Evolutionary conservation across 92 coral and sea anemone genomes (phyloP).

Genomic region (Phymanthus crucifer): DNA sequence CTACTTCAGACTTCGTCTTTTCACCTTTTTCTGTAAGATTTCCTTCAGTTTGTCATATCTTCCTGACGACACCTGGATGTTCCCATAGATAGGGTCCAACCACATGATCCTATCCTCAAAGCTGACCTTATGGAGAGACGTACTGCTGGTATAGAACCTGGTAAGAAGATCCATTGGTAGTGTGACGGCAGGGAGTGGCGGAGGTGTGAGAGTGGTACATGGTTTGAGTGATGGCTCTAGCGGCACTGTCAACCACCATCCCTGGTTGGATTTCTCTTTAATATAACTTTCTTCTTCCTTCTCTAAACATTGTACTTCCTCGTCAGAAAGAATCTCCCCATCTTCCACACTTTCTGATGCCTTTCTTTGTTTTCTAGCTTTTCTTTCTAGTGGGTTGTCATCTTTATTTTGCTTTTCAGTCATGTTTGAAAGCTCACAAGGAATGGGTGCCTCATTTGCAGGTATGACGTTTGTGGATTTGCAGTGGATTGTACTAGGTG

Average conservation of each 20-base stretch:
- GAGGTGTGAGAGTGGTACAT: conserved; percentile 60
- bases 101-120: conserved; percentile 92
- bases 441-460: conserved; percentile 10
- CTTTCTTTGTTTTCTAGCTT: conserved; percentile 15
- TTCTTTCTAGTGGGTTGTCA: not conserved
- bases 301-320: conserved; percentile 34
- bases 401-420: not conserved
- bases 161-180: conserved; percentile 90
- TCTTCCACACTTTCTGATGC: conserved; percentile 43
- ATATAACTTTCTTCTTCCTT: conserved; percentile 14
- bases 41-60: conserved; percentile 85
- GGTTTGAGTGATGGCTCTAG: conserved; percentile 39
- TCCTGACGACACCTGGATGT: conserved; percentile 89
- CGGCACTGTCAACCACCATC: conserved; percentile 93
- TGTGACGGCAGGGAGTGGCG: conserved; percentile 78
- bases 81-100: conserved; percentile 97
- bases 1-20: conserved; percentile 6
- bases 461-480: not conserved
- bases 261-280: conserved; percentile 42
- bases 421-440: conserved; percentile 13
- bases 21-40: conserved; percentile 63
- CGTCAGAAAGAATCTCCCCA: conserved; percentile 49
- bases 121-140: conserved; percentile 74
- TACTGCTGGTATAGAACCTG: conserved; percentile 82
- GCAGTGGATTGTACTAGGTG: not conserved